Base-by-base conservation (phyloP, 1,140 invertebrate genomes). In the Zaprionus vittiger region DNA sequence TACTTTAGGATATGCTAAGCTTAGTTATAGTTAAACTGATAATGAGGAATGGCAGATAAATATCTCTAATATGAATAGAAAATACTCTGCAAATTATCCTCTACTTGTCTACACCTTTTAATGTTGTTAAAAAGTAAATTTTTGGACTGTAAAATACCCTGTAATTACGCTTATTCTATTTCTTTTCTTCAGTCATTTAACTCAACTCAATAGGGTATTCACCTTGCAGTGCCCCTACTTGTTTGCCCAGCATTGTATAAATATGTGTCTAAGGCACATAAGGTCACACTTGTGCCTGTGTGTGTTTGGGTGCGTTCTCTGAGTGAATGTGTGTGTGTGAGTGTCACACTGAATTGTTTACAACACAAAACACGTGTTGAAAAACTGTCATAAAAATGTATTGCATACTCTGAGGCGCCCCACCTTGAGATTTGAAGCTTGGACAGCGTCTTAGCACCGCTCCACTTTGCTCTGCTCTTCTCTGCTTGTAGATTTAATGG, bases 341-440 rank as follows among this genome's bases (percentile, higher is more conserved):
- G 78, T 82, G 82, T 70, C 79, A 70, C 72, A 60, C 72, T 65
- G 77, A 82, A 86, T 89, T 87, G 84, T 87, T 87, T 83, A 89
- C 83, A 83, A 87, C 70, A 81, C 78, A 81, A 80, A 83, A 87
- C 83, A 87, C 83, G 83, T 81, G 83, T 87, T 83, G 83, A 70
- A 77, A 75, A 78, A 69, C 68, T 77, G 76, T 71, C 72, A 73
- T 76, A 76, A 73, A 75, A 57, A 63, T 76, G 62, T 38, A 66
- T 60, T 79, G 75, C 66, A 65, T 69, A 64, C 74, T 75, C 66
- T 57, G 26, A 67, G 72, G 67, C 70, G 68, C 71, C 77, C 89
- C 71, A 86, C 80, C 83, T 89, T 89, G 77, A 60, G 64, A 47
- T 47, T 47, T 17, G 41, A 17, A 47, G 54, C 60, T 22, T 28